Percentiles rank a stretch among this genome's conserved stretches.
These are phyloP conservation scores for Euwallacea similis DNA, from an alignment of 1,140 invertebrate species.

Conservation along the genomic window DNA sequence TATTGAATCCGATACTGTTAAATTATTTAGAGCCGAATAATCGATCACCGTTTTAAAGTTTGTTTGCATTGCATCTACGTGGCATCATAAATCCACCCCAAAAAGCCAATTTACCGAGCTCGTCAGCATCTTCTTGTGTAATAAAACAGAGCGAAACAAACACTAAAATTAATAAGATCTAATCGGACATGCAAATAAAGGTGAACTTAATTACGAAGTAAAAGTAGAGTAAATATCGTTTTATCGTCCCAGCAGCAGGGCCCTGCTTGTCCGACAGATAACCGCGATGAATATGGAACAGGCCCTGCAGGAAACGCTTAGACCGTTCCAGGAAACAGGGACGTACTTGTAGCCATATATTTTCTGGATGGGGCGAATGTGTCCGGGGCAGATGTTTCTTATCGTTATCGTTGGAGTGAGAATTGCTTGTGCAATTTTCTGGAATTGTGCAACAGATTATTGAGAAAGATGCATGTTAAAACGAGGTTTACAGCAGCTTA, in stretches of 20 bases:
- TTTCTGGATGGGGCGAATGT: not conserved
- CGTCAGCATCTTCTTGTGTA: too few relatives aligned
- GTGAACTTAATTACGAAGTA: conserved; percentile 54
- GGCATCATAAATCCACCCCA: not conserved
- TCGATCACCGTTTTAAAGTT: conserved; percentile 2
- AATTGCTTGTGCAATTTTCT: not conserved
- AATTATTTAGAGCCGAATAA: not conserved
- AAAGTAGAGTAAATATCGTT: conserved; percentile 54
- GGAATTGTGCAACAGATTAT: not conserved
- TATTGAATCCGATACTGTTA: not conserved
- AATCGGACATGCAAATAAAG: conserved; percentile 32
- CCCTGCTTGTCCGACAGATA: conserved; percentile 50
- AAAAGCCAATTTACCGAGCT: not conserved
- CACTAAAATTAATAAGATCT: conserved; percentile 21
- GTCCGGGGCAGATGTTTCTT: not conserved
- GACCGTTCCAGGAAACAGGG: conserved; percentile 10
- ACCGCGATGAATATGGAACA: conserved; percentile 53
- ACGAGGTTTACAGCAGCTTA: too few relatives aligned
- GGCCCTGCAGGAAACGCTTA: conserved; percentile 41
- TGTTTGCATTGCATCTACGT: not conserved
- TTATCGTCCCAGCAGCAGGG: conserved; percentile 50
- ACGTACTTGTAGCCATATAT: conserved; percentile 1
- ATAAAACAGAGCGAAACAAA: conserved; percentile 1
- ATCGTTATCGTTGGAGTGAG: not conserved
- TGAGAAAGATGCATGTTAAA: too few relatives aligned